Percentiles rank a stretch among this genome's conserved stretches.
These are phyloP conservation scores for Molothrus aeneus DNA, from an alignment of 2,797 vertebrate species.

Conservation along the genomic window DNA sequence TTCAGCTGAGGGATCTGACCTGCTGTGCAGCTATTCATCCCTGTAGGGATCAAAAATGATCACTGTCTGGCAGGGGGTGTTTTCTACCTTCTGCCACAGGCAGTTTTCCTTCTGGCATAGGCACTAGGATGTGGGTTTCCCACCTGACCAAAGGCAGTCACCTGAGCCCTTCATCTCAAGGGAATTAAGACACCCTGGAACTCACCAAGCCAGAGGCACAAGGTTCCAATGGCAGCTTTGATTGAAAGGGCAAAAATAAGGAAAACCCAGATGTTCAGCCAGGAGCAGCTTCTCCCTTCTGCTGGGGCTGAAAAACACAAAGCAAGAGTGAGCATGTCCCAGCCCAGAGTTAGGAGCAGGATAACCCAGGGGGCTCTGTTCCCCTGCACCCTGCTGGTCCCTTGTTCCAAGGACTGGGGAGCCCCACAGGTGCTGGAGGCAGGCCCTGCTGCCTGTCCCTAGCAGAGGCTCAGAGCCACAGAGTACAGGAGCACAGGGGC, in stretches of 20 bases:
- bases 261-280: neutral
- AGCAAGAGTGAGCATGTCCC: neutral
- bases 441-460: neutral
- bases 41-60: no score
- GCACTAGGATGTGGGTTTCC: no score
- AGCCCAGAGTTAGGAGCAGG: rapidly evolving
- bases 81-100: no score
- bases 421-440: neutral
- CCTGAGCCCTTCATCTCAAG: no score
- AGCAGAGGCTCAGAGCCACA: neutral
- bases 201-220: no score
- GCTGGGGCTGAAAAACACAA: neutral
- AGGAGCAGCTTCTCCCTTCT: neutral
- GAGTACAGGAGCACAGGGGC: neutral
- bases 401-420: neutral
- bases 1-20: neutral
- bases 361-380: rapidly evolving
- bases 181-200: no score
- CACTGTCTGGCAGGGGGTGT: no score
- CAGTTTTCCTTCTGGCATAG: no score
- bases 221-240: neutral
- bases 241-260: neutral
- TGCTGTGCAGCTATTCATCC: no score
- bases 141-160: no score
- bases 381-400: no score